Evolutionary conservation across 1,140 invertebrate species (phyloP), one percentile per base, ranked within the genome.

Genomic region (Lethrus apterus): DNA sequence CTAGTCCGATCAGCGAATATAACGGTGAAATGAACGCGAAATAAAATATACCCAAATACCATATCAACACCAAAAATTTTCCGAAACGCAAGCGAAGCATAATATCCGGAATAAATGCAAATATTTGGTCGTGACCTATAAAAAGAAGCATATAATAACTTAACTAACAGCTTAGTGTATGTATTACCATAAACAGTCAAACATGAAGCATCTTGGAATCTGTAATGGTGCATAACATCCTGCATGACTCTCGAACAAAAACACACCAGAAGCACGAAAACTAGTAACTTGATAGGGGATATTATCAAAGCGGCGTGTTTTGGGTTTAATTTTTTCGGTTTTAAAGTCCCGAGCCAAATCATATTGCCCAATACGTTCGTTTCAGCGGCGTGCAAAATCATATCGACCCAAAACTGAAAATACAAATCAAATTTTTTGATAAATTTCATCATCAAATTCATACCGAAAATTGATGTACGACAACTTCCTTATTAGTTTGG

Each of bases 101-200:
- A 3, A 42, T 24, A 15, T 42, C 38, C 10, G 38, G 38, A 2
- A 42, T 14, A 13, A 42, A 42, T 9, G 38, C 14, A n/a, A 42
- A 32, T 4, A 44, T n/a, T 31, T 32, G 5, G 11, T 44, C 67
- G 57, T 61, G 40, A 47, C 46, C 41, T 43, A 17, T 21, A 51
- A 44, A 20, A 8, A 40, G 8, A 48, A n/a, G n/a, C n/a, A n/a
- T n/a, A n/a, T n/a, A n/a, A n/a, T n/a, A n/a, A n/a, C n/a, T n/a
- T n/a, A n/a, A n/a, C n/a, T n/a, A n/a, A n/a, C n/a, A n/a, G n/a
- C n/a, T n/a, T n/a, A n/a, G n/a, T n/a, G n/a, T n/a, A n/a, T n/a
- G n/a, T n/a, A n/a, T 26, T 26, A 26, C 23, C 23, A 7, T 5
- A 26, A 7, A 26, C 23, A 26, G 5, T 26, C 23, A 26, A 26